Base-by-base conservation (phyloP, 2,888 invertebrate genomes). In the Heteromyza rotundicornis region DNA sequence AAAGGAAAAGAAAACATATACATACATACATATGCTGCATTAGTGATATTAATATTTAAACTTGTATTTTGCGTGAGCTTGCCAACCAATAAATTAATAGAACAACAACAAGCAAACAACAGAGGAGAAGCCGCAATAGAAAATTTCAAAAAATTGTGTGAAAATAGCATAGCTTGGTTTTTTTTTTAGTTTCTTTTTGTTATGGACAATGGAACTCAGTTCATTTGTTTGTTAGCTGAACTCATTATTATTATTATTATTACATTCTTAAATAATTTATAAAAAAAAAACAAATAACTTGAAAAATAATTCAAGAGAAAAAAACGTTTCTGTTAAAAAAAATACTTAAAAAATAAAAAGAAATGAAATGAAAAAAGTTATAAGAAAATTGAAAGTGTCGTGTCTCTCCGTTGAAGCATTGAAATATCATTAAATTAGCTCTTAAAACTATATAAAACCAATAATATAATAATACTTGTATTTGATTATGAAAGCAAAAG, bases 11-110 rank as follows among this genome's bases (percentile, higher is more conserved):
- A 40, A 19, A 3, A 52, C 27, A 32, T 32, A 32, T 32, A 32
- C 32, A 32, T 32, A 32, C 12, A 32, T 32, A 32, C 5, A 40
- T 40, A 40, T n/a, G 40, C 40, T 40, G 40, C n/a, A 40, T 40
- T 40, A 40, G n/a, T 40, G 40, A 27, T 27, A 59, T 52, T 53
- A 59, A 17, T 53, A 59, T 23, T 35, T n/a, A n/a, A n/a, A n/a
- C n/a, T n/a, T n/a, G n/a, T n/a, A n/a, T n/a, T n/a, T n/a, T n/a
- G n/a, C n/a, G n/a, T n/a, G n/a, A n/a, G n/a, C n/a, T n/a, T n/a
- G n/a, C n/a, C n/a, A n/a, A n/a, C n/a, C n/a, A n/a, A n/a, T n/a
- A n/a, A n/a, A n/a, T n/a, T n/a, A n/a, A n/a, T n/a, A n/a, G n/a
- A n/a, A n/a, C n/a, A n/a, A n/a, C n/a, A n/a, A n/a, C n/a, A n/a